Evolutionary conservation across 2,797 vertebrate genomes (phyloP), one percentile per base, ranked within the genome.

Genomic region (Pipistrellus nathusii): DNA sequence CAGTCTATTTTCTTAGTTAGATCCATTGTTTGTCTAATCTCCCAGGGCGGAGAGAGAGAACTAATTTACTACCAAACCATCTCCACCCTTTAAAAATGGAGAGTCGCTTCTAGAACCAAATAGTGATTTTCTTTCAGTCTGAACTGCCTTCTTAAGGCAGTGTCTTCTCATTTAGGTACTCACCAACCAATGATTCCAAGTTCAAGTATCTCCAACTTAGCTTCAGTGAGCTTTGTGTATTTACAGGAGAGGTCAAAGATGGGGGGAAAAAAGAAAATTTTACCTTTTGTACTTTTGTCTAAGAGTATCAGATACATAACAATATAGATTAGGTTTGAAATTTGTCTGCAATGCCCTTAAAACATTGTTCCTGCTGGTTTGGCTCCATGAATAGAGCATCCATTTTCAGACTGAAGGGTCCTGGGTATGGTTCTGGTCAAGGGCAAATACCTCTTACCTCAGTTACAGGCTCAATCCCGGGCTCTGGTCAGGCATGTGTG

Each of bases 1-100:
- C 97, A 97, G 90, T 95, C 95, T 97, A 93, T 96, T 97, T 97
- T 97, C 90, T 96, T 96, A 96, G 96, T 96, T 97, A 97, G 95
- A 92, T 93, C 97, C 83, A 97, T 97, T 97, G 95, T 97, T 97
- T 97, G 94, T 96, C 97, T 96, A 97, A 96, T 97, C 94, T 97
- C 96, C 96, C 96, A 97, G 95, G 93, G 85, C 72, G 96, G 94
- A 93, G 82, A 93, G 59, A 64, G 81, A 96, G 95, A 97, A 96
- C 90, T 84, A 96, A 95, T 97, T 95, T 95, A 96, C 95, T 93
- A 97, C 85, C 73, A 97, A 95, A 92, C 75, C 83, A 93, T 96
- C 95, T 91, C 95, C 95, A 97, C 95, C 94, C 96, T 96, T 95
- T 87, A 91, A 78, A 96, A 95, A 87, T 86, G 94, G 93, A 95